phyloP scores from a whole-genome alignment of 2,888 invertebrate species.

The Apocheima hispidaria region DNA sequence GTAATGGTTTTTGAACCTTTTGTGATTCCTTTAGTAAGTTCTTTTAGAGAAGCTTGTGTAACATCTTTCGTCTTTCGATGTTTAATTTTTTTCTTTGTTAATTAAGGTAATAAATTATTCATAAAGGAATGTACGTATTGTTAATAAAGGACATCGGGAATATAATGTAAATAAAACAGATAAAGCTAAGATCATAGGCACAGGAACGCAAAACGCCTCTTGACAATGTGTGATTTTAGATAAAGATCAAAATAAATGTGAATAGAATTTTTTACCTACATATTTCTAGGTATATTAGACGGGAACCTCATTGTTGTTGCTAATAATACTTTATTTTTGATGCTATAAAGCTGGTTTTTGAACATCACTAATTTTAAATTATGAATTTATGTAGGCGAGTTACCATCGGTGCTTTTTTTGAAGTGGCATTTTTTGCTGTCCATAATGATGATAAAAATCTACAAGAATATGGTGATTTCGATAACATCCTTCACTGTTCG shows the following conservation, averaged over 20 bases:
- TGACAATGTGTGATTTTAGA: conserved; percentile 65
- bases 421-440: conserved; percentile 17
- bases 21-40: conserved; percentile 70
- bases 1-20: conserved; percentile 45
- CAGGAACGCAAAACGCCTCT: conserved; percentile 70
- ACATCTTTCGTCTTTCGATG: conserved; percentile 59
- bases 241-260: conserved; percentile 71
- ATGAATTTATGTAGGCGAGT: conserved; percentile 22
- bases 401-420: background rate
- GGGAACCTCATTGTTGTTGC: conserved; percentile 68
- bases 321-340: conserved; percentile 39
- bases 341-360: conserved; percentile 42
- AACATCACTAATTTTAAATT: conserved; percentile 30
- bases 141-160: conserved; percentile 65
- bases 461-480: background rate
- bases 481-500: background rate
- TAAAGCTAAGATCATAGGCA: conserved; percentile 69
- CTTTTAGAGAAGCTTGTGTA: conserved; percentile 59
- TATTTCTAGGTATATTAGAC: conserved; percentile 73
- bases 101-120: conserved; percentile 73
- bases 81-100: conserved; percentile 63
- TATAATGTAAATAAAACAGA: conserved; percentile 57
- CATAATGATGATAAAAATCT: background rate
- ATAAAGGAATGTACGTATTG: conserved; percentile 71
- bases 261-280: conserved; percentile 79